phyloP scores from a whole-genome alignment of 2,888 invertebrate species.

The Perithous albicinctus region DNA sequence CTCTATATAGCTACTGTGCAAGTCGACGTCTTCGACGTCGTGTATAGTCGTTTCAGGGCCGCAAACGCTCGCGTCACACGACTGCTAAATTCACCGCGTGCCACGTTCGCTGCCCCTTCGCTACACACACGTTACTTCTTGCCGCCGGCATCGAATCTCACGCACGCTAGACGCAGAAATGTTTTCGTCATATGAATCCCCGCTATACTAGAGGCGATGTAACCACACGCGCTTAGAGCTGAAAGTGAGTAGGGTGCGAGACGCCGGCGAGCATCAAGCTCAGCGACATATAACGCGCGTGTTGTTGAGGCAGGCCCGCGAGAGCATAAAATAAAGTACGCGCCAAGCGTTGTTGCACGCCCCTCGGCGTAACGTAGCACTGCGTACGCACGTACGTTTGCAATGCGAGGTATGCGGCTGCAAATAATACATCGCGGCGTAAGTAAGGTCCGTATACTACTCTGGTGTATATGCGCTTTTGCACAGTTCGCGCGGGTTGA shows the following conservation, averaged over 20 bases:
- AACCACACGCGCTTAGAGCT: constrained; percentile 3
- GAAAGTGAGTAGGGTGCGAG: constrained; percentile 7
- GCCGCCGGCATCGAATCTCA: constrained; percentile 28
- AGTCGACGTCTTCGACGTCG: constrained; percentile 49
- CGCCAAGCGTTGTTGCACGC: constrained; percentile 28
- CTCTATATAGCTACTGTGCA: constrained; percentile 67
- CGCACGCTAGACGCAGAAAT: constrained; percentile 31
- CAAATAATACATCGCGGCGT: constrained; percentile 59
- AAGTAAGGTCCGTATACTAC: constrained; percentile 36
- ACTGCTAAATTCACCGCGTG: constrained; percentile 10
- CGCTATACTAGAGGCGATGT: neutral
- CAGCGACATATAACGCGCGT: constrained; percentile 49
- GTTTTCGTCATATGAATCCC: constrained; percentile 27
- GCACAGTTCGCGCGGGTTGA: constrained; percentile 42
- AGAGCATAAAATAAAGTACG: constrained; percentile 76
- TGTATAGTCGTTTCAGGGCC: constrained; percentile 62
- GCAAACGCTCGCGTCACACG: constrained; percentile 36
- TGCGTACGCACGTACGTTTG: constrained; percentile 61
- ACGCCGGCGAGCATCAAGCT: neutral
- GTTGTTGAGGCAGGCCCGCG: constrained; percentile 74
- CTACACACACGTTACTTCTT: neutral
- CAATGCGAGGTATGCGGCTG: constrained; percentile 63
- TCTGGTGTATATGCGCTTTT: constrained; percentile 3
- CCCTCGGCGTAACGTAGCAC: constrained; percentile 15
- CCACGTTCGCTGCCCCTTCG: neutral